These are phyloP conservation scores for Phycodurus eques DNA, from an alignment of 2,113 vertebrate genomes.

Conservation along the genomic window DNA sequence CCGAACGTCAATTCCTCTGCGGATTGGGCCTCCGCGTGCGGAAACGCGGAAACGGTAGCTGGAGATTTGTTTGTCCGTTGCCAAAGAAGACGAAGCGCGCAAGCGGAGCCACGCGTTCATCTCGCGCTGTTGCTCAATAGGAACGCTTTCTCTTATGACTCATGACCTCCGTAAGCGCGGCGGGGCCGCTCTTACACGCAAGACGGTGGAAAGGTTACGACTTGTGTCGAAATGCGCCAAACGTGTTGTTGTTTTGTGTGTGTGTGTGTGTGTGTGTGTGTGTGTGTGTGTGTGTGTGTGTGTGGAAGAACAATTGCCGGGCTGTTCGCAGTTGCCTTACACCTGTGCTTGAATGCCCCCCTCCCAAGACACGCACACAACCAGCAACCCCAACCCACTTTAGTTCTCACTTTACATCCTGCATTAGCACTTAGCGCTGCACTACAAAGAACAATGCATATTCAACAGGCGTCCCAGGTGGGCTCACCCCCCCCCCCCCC, in stretches of 20 bases:
- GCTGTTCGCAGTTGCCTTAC: conserved; percentile 72
- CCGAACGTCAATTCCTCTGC: background rate
- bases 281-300: conserved; percentile 16
- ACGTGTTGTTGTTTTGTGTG: no score
- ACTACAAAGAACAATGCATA: conserved; percentile 61
- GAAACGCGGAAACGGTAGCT: background rate
- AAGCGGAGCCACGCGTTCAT: conserved; percentile 16
- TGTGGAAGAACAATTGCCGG: conserved; percentile 61
- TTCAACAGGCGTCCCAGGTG: conserved; percentile 45
- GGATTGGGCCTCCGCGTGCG: background rate
- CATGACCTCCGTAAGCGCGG: conserved; percentile 41
- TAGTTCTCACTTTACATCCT: conserved; percentile 63
- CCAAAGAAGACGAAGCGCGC: conserved; percentile 17
- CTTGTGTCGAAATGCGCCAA: no score
- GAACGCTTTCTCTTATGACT: conserved; percentile 62
- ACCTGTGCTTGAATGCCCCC: conserved; percentile 72
- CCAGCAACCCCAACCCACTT: conserved; percentile 44
- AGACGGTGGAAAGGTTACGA: no score
- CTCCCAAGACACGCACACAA: conserved; percentile 4
- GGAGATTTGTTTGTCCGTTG: background rate
- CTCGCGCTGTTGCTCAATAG: conserved; percentile 38
- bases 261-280: no score
- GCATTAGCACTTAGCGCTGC: conserved; percentile 45
- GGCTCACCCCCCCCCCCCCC: conserved; percentile 16
- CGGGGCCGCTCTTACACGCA: conserved; percentile 10